Conservation (phyloP, 30 jellyfish, hydroid and myxozoan genomes). For the Turritopsis rubra region DNA sequence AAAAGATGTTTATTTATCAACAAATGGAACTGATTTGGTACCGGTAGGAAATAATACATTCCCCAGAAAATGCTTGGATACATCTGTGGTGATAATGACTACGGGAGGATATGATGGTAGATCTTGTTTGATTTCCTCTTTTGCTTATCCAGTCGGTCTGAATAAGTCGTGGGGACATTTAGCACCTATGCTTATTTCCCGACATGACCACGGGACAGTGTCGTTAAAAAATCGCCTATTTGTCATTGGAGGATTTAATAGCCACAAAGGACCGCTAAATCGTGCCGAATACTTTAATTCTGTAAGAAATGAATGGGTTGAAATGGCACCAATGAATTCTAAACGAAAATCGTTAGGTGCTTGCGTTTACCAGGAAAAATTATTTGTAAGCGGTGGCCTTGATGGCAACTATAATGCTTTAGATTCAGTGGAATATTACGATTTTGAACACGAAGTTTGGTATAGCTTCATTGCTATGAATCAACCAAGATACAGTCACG, state of each 20-base stretch:
- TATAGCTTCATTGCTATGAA: constrained; percentile 30
- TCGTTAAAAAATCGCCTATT: constrained; percentile 36
- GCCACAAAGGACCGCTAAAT: constrained; percentile 75
- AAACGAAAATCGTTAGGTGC: constrained; percentile 79
- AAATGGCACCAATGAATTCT: constrained; percentile 46
- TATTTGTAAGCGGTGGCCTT: constrained; percentile 87
- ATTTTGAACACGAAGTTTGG: constrained; percentile 45
- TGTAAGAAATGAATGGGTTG: constrained; percentile 59
- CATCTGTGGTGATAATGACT: constrained; percentile 48
- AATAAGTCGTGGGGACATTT: constrained; percentile 29
- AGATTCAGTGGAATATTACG: constrained; percentile 52
- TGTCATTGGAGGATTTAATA: constrained; percentile 89
- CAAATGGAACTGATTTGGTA: constrained; percentile 18
- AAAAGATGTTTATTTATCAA: background rate
- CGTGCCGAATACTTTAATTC: constrained; percentile 67
- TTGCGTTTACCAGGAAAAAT: constrained; percentile 48
- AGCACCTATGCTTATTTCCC: constrained; percentile 57
- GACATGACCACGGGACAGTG: constrained; percentile 87
- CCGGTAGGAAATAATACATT: constrained; percentile 35
- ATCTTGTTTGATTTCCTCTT: constrained; percentile 58
- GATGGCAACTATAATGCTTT: constrained; percentile 72
- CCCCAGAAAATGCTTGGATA: constrained; percentile 74
- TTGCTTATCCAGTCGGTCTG: constrained; percentile 46
- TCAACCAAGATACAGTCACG: constrained; percentile 85
- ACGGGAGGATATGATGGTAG: constrained; percentile 96